Conservation (phyloP, 2,797 vertebrate genomes). For the Lepus townsendii region DNA sequence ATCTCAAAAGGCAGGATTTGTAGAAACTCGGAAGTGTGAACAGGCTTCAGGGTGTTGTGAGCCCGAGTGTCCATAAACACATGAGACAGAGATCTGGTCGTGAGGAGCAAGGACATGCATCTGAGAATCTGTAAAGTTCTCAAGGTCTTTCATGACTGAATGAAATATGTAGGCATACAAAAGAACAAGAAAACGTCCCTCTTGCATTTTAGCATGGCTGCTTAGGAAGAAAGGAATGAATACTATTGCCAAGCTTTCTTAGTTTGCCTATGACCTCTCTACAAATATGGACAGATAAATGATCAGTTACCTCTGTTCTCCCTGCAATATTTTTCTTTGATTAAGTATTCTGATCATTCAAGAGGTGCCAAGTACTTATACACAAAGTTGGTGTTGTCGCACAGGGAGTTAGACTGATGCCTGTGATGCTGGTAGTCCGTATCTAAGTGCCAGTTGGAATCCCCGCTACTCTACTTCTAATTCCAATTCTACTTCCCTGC, state of each 20-base stretch:
- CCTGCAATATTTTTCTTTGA: slow-evolving; percentile 12
- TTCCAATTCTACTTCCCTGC: no score
- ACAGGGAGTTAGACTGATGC: no score
- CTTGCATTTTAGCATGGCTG: background rate
- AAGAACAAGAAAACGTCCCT: background rate
- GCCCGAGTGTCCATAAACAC: background rate
- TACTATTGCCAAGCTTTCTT: background rate
- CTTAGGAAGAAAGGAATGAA: slow-evolving; percentile 31
- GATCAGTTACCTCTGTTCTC: background rate
- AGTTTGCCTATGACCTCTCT: background rate
- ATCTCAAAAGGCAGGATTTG: background rate
- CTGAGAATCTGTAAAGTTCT: background rate
- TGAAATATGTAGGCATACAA: background rate
- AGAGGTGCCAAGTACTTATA: background rate
- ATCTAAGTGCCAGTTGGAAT: no score
- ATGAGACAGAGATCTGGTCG: background rate
- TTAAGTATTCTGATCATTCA: slow-evolving; percentile 39
- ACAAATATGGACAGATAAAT: slow-evolving; percentile 30
- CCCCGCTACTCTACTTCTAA: no score
- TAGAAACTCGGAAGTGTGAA: background rate
- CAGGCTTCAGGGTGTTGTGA: background rate
- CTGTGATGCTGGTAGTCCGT: no score
- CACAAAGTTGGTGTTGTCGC: no score
- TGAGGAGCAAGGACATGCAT: background rate
- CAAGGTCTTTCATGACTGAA: background rate